phyloP scores from a whole-genome alignment of 2,888 invertebrate genomes.

The Caenorhabditis angaria region DNA sequence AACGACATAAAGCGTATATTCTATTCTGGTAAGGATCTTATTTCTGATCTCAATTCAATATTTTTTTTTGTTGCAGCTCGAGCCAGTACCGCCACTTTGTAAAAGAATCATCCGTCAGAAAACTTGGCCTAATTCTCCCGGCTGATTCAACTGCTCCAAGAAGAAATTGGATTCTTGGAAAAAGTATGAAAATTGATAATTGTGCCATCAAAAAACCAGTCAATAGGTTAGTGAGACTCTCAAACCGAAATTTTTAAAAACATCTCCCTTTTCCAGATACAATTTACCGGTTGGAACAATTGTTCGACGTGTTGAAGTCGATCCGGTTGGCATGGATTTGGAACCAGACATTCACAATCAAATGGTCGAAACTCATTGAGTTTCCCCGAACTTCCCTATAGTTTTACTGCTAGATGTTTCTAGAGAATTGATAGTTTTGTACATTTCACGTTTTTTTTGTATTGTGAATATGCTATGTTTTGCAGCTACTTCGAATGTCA shows the following conservation, averaged over 20 bases:
- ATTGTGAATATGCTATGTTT: not conserved
- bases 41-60: no score
- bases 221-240: slow-evolving; percentile 56
- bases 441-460: not conserved
- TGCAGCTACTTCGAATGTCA: no score
- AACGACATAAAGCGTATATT: slow-evolving; percentile 61
- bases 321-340: slow-evolving; percentile 48
- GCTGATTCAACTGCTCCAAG: slow-evolving; percentile 23
- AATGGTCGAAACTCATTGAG: no score
- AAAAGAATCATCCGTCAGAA: slow-evolving; percentile 63
- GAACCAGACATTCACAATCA: not conserved
- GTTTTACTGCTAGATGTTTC: not conserved
- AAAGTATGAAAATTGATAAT: slow-evolving; percentile 60
- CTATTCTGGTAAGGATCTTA: slow-evolving; percentile 67
- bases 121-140: slow-evolving; percentile 48
- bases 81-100: slow-evolving; percentile 62
- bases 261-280: slow-evolving; percentile 56
- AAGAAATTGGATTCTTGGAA: slow-evolving; percentile 64
- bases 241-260: not conserved
- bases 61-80: slow-evolving; percentile 43
- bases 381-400: no score
- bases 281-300: slow-evolving; percentile 65
- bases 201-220: slow-evolving; percentile 66
- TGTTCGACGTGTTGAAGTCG: slow-evolving; percentile 69
- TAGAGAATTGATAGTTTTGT: not conserved